Conservation (phyloP, 2,888 invertebrate species). For the Podotricha telesiphe region DNA sequence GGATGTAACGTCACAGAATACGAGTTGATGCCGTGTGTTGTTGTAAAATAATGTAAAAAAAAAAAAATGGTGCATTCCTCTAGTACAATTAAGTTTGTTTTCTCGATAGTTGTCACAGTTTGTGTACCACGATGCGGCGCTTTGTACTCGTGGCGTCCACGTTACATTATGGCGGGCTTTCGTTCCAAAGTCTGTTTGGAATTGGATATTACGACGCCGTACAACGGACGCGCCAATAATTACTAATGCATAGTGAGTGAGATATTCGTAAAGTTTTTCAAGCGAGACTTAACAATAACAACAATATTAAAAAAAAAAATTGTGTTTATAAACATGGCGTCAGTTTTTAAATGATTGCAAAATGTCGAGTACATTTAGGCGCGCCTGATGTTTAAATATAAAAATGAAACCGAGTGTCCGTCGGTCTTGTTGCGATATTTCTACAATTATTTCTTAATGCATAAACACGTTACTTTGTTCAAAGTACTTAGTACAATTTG, state of each 20-base stretch:
- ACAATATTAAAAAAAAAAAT: not conserved
- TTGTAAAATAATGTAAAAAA: conserved; percentile 31
- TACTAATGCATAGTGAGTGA: not conserved
- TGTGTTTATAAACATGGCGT: conserved; percentile 31
- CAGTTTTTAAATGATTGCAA: conserved; percentile 25
- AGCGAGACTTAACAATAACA: too few species aligned
- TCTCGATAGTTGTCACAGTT: not conserved
- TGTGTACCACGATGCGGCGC: conserved; percentile 49
- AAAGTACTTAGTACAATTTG: conserved; percentile 60
- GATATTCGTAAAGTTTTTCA: too few species aligned
- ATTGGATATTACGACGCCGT: conserved; percentile 18
- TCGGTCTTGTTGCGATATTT: conserved; percentile 37
- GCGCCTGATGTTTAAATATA: conserved; percentile 24
- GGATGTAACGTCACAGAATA: conserved; percentile 64
- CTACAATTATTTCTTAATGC: conserved; percentile 41
- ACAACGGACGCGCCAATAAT: not conserved
- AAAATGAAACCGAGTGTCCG: conserved; percentile 36
- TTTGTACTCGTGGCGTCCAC: conserved; percentile 77
- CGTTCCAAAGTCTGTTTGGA: conserved; percentile 33
- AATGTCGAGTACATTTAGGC: conserved; percentile 20
- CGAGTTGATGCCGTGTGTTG: conserved; percentile 40
- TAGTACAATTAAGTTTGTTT: not conserved
- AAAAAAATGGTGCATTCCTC: conserved; percentile 22
- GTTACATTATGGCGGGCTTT: conserved; percentile 74
- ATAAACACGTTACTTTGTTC: conserved; percentile 47